phyloP scores from a whole-genome alignment of 2,888 invertebrate genomes.

The Eupsilia transversa region DNA sequence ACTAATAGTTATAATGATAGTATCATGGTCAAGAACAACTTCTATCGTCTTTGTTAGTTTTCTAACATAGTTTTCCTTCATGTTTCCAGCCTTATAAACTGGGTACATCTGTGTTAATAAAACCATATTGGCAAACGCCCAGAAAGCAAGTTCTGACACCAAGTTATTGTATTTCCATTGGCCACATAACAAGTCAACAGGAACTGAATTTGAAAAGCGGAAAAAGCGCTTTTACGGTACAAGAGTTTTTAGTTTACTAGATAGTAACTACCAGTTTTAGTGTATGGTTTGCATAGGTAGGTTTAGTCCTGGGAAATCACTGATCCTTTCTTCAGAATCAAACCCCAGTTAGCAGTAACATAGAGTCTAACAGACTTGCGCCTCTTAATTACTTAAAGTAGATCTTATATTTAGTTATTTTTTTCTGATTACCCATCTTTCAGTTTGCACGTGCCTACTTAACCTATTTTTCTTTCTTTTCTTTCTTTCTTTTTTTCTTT shows the following conservation, averaged over 20 bases:
- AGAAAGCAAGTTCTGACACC: slow-evolving; percentile 27
- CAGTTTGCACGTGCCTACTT: too few relatives aligned
- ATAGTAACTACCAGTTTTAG: background rate
- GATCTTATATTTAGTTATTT: too few relatives aligned
- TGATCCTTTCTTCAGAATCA: background rate
- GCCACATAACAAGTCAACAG: slow-evolving; percentile 37
- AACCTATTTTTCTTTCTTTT: too few relatives aligned
- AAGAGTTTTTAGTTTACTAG: background rate
- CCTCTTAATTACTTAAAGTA: too few relatives aligned
- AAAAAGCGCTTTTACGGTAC: slow-evolving; percentile 27
- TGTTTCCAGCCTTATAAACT: slow-evolving; percentile 12
- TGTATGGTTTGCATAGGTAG: background rate
- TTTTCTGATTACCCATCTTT: too few relatives aligned
- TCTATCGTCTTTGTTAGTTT: background rate
- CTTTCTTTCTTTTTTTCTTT: too few relatives aligned
- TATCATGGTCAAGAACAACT: background rate
- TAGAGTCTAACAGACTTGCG: too few relatives aligned
- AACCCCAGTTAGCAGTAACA: background rate
- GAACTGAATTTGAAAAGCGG: slow-evolving; percentile 25
- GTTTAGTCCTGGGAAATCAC: background rate
- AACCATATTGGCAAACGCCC: slow-evolving; percentile 51
- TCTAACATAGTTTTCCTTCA: slow-evolving; percentile 6
- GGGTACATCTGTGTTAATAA: slow-evolving; percentile 46
- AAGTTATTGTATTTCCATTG: slow-evolving; percentile 47
- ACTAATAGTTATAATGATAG: background rate